A percentile compares a stretch with the other conserved stretches of the same genome.
Evolutionary conservation across 2,888 invertebrate species (phyloP).

Genomic region (Neoscelio sp.): DNA sequence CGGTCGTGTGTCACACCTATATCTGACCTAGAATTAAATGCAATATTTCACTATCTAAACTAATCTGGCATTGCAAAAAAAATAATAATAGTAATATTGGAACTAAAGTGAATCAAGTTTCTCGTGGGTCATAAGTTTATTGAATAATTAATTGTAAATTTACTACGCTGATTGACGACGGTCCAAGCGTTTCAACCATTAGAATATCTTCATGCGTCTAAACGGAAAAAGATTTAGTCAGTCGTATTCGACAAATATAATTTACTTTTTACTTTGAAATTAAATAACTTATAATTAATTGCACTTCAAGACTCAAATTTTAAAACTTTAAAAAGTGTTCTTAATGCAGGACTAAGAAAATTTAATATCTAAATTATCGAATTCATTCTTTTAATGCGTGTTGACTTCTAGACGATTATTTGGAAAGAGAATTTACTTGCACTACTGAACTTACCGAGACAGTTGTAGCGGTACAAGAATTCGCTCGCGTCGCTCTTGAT

Average conservation of each 20-base stretch:
- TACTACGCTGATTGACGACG: constrained; percentile 41
- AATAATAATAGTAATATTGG: constrained; percentile 25
- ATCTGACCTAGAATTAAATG: constrained; percentile 39
- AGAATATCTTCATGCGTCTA: constrained; percentile 54
- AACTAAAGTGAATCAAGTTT: constrained; percentile 32
- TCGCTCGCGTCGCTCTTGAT: constrained; percentile 88
- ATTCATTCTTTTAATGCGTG: too few relatives aligned
- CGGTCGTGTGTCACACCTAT: constrained; percentile 43
- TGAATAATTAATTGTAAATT: constrained; percentile 39
- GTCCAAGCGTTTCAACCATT: constrained; percentile 47
- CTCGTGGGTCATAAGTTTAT: constrained; percentile 19
- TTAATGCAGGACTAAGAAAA: too few relatives aligned
- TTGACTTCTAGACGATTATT: background rate
- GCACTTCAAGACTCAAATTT: too few relatives aligned
- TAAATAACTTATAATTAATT: too few relatives aligned
- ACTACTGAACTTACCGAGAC: constrained; percentile 93
- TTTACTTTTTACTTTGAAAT: too few relatives aligned
- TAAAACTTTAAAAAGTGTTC: too few relatives aligned
- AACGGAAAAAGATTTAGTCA: constrained; percentile 40
- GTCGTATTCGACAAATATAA: constrained; percentile 27
- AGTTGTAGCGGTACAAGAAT: constrained; percentile 93
- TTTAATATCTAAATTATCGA: too few relatives aligned
- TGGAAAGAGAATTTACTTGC: background rate
- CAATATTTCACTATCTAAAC: too few relatives aligned
- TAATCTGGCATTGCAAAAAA: too few relatives aligned